Evolutionary conservation across 2,797 vertebrate genomes (phyloP), one percentile per base, ranked within the genome.

Genomic region (Petrocephalus sullivani): DNA sequence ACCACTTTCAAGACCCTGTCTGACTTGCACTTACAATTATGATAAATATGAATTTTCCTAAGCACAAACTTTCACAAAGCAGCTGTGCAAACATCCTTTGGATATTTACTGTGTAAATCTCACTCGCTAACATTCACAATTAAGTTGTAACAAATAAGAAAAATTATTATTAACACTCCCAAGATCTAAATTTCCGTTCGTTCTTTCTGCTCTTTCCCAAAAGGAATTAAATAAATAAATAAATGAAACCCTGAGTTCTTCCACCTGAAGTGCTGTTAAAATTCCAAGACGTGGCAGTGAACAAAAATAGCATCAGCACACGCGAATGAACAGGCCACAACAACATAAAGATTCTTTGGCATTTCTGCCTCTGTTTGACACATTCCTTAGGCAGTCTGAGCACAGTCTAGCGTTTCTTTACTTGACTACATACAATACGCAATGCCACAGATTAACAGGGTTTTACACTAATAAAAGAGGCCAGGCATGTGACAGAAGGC

Each of bases 401-500:
- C 2, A 46, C 41, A 78, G 46, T n/a, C 7, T 46, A 6, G 37
- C 71, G 9, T 78, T 46, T 46, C 71, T 49, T 78, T 78, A 78
- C 71, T 46, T 78, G 37, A 78, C 71, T 46, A 41, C 2, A 5
- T 78, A n/a, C 33, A 78, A 46, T n/a, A 46, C 37, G 71, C 12
- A 75, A 75, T 12, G 10, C 53, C 53, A 54, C 5, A 12, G 53
- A 54, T 54, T 54, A 41, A 41, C 37, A 2, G 37, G 37, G 88
- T 89, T 41, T 90, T 71, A 37, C 12, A 71, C 28, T 71, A 71
- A 12, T 71, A 87, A 91, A 88, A 89, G 84, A 91, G 89, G 88
- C 91, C 90, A 91, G 89, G 90, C 87, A 23, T 88, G 89, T 57
- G 37, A 58, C 83, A 89, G 86, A 87, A 87, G 86, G 9, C 56